Evolutionary conservation across 2,113 vertebrate species (phyloP), one percentile per base, ranked within the genome.

Genomic region (Bubalus kerabau): DNA sequence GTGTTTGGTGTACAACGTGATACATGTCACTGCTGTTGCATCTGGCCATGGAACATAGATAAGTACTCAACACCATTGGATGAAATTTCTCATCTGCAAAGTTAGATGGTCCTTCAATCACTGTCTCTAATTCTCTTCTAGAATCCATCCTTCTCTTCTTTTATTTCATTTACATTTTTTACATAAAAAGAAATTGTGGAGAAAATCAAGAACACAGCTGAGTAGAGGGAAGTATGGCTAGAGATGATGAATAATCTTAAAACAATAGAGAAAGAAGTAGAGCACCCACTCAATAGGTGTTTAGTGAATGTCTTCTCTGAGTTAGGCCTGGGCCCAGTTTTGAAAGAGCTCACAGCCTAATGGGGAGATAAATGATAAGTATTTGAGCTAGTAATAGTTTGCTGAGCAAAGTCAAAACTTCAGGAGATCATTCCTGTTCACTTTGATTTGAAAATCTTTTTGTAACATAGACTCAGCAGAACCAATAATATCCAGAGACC

Each of bases 391-490:
- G 43, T 40, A 17, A 36, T 83, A 67, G 3, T 86, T 92, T 60
- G 46, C 57, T 40, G 78, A 64, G 71, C 36, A 13, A 92, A 43
- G 36, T 56, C 81, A 88, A 57, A 90, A 43, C 46, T 87, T 62
- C 23, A 83, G n/a, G 48, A 95, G 78, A 87, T 78, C 60, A 83
- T 91, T 94, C 11, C n/a, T 46, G 52, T 78, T 97, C 48, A 57
- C 48, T 90, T 90, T 40, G n/a, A 76, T 76, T 92, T 94, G 54
- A 83, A 95, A 86, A 13, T 32, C 50, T 40, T 94, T 94, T 94
- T 80, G 52, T 96, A 78, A 90, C 4, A 13, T 8, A 90, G 54
- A 19, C 71, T 92, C 48, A 87, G 81, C 21, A 83, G 54, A 87
- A 76, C 21, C 76, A 84, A 12, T 83, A 96, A 89, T 90, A 92